Evolutionary conservation across 2,888 invertebrate genomes (phyloP).

Genomic region (Tortricodes alternella): DNA sequence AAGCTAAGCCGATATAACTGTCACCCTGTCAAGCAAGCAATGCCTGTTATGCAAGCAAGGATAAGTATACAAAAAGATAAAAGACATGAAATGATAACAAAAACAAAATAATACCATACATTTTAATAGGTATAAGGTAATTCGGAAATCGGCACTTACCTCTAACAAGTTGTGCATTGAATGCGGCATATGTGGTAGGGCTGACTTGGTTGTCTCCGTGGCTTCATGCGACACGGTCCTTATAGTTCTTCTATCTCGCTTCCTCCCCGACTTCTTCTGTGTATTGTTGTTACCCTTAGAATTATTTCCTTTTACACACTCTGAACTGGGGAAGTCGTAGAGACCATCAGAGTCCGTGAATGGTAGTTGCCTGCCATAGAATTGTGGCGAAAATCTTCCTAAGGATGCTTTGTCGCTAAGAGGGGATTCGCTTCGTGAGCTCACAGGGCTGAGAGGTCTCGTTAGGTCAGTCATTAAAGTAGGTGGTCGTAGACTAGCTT

Average conservation of each 20-base stretch:
- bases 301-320: conserved; percentile 83
- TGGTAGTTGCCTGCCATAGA: conserved; percentile 87
- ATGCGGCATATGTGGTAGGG: conserved; percentile 78
- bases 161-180: conserved; percentile 84
- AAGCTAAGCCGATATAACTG: too few relatives aligned
- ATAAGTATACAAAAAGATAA: too few relatives aligned
- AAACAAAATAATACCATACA: too few relatives aligned
- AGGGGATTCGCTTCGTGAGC: conserved; percentile 90
- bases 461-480: conserved; percentile 83
- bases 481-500: conserved; percentile 68
- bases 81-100: too few relatives aligned
- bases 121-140: too few relatives aligned
- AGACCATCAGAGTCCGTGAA: conserved; percentile 91
- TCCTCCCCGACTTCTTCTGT: conserved; percentile 84
- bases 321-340: conserved; percentile 91
- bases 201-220: conserved; percentile 78
- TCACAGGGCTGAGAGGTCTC: conserved; percentile 86
- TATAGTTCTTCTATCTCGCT: conserved; percentile 84
- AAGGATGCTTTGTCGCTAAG: conserved; percentile 88
- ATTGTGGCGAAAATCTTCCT: conserved; percentile 87
- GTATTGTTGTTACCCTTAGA: conserved; percentile 73
- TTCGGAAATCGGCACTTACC: too few relatives aligned
- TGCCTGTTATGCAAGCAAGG: too few relatives aligned
- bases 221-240: conserved; percentile 75
- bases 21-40: too few relatives aligned